Base-by-base conservation (phyloP, 1,140 invertebrate species). In the Philopotamus ludificatus region DNA sequence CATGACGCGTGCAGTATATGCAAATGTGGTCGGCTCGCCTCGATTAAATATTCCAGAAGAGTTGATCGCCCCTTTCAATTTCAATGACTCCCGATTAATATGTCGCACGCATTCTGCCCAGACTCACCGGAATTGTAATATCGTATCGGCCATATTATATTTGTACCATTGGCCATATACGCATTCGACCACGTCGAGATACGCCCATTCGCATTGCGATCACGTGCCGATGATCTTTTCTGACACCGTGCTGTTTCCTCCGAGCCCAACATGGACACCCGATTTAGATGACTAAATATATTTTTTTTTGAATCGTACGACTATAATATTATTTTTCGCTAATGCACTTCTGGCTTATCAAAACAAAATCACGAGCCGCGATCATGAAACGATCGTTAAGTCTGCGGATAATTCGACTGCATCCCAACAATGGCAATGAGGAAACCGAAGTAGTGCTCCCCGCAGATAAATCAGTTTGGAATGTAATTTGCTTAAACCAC, bases 11-110 rank as follows among this genome's bases (percentile, higher is more conserved):
- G n/a, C n/a, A n/a, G n/a, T n/a, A n/a, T n/a, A n/a, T n/a, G n/a
- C n/a, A n/a, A n/a, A n/a, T n/a, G n/a, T n/a, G n/a, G n/a, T n/a
- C n/a, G n/a, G n/a, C n/a, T 58, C 54, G 25, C 25, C 21, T n/a
- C 10, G 12, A 61, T 66, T 62, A 62, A 55, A 54, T 54, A 66
- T 66, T 66, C 65, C 49, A 20, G 2, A 20, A 18, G 41, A 54
- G 58, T 60, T 47, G 49, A 55, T 63, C 55, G 57, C 47, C 42
- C 65, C 66, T 68, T 68, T 68, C 66, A 44, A 62, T 68, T 68
- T 68, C 66, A 68, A 60, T 54, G 41, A 54, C 63, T 58, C 23
- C 12, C 21, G 21, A 61, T 68, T 64, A 64, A 51, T 68, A 68
- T 68, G 60, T 28, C 45, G 28, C 15, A 23, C 66, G 50, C 26